Percentiles rank a stretch among this genome's conserved stretches.
phyloP scores from a whole-genome alignment of 2,113 vertebrate species.

The Erythrocercus mccallii region DNA sequence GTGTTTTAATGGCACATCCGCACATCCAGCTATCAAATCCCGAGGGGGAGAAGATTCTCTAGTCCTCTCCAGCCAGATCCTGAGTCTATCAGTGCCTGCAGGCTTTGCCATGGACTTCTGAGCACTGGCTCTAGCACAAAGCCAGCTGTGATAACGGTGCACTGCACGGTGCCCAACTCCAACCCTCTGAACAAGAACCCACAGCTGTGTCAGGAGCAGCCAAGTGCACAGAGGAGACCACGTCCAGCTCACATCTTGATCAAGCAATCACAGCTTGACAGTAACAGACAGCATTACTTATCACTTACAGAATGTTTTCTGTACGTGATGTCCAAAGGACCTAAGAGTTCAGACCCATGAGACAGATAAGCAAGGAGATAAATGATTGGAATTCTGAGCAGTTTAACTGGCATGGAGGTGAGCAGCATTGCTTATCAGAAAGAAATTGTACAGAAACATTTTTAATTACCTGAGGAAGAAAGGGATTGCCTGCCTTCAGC shows the following conservation, averaged over 20 bases:
- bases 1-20: neutral
- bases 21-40: neutral
- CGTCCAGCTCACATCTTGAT: neutral
- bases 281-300: neutral
- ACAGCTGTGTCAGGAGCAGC: neutral
- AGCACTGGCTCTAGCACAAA: neutral
- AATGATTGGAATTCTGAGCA: neutral
- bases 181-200: neutral
- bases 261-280: neutral
- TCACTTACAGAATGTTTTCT: neutral
- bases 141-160: neutral
- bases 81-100: neutral
- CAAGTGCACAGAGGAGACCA: neutral
- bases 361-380: neutral
- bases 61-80: neutral
- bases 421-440: neutral
- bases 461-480: neutral
- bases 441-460: neutral
- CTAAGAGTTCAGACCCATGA: neutral
- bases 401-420: neutral
- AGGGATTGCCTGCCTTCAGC: neutral
- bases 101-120: neutral
- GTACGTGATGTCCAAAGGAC: neutral
- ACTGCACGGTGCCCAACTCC: neutral
- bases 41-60: neutral